phyloP scores from a whole-genome alignment of 2,113 vertebrate genomes.

The Ardeotis arabs region DNA sequence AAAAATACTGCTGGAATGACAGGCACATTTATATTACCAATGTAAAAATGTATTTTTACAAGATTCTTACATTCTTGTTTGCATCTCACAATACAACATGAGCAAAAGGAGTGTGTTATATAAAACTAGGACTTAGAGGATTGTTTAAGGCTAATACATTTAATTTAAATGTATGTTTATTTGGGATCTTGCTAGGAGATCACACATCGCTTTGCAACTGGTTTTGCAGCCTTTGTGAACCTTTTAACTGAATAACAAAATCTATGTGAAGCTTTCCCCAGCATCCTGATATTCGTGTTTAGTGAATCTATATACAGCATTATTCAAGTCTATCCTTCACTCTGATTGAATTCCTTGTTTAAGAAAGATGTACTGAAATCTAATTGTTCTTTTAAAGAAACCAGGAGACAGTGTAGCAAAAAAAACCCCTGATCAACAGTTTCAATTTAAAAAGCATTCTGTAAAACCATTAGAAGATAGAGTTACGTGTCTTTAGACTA shows the following conservation, averaged over 20 bases:
- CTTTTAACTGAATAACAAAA: background rate
- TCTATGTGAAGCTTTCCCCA: background rate
- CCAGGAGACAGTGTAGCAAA: background rate
- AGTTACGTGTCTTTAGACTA: slow-evolving; percentile 49
- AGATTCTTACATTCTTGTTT: background rate
- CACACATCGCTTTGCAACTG: background rate
- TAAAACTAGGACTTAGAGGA: background rate
- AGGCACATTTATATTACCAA: background rate
- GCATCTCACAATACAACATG: background rate
- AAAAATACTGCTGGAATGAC: background rate
- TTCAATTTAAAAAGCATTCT: slow-evolving; percentile 38
- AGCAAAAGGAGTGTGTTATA: background rate
- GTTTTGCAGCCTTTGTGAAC: background rate
- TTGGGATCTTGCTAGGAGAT: background rate
- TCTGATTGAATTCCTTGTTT: background rate
- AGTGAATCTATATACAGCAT: background rate
- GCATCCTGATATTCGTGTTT: background rate
- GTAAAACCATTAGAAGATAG: slow-evolving; percentile 43
- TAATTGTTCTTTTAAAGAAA: slow-evolving; percentile 18
- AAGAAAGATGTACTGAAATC: background rate
- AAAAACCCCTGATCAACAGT: slow-evolving; percentile 14
- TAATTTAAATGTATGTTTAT: background rate
- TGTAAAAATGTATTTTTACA: background rate
- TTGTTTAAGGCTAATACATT: background rate
- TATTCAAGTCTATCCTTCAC: background rate